Percentiles rank a stretch among this genome's conserved stretches.
These are phyloP conservation scores for Portunus trituberculatus DNA, from an alignment of 1,140 invertebrate species.

Conservation along the genomic window DNA sequence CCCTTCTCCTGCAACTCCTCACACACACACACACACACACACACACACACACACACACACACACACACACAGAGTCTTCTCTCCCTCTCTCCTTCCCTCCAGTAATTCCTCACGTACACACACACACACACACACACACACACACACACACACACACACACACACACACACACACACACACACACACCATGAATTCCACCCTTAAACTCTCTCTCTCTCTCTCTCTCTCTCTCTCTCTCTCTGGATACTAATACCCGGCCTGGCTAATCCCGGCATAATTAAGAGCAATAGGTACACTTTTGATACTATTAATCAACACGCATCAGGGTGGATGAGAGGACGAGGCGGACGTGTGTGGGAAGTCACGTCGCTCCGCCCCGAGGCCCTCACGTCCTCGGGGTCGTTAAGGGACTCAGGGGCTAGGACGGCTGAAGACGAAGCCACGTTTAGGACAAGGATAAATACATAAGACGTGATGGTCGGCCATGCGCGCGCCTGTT, in stretches of 20 bases:
- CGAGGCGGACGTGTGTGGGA: background rate
- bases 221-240: background rate
- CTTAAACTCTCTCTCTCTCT: background rate
- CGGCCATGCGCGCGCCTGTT: background rate
- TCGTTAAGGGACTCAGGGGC: background rate
- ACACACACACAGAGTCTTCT: no score
- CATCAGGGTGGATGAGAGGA: background rate
- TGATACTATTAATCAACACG: background rate
- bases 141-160: no score
- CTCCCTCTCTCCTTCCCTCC: no score
- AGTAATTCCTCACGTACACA: no score
- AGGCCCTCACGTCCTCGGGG: background rate
- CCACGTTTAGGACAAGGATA: background rate
- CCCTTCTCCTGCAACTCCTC: no score
- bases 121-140: no score
- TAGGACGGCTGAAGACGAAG: background rate
- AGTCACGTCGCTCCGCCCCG: background rate
- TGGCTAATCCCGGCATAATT: background rate
- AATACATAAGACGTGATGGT: slow-evolving; percentile 45
- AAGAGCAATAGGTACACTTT: background rate
- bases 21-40: no score
- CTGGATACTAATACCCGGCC: background rate
- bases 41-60: no score
- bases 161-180: no score
- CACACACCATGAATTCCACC: no score